Base-by-base conservation (phyloP, 2,797 vertebrate species). In the Sebastes vulpes region DNA sequence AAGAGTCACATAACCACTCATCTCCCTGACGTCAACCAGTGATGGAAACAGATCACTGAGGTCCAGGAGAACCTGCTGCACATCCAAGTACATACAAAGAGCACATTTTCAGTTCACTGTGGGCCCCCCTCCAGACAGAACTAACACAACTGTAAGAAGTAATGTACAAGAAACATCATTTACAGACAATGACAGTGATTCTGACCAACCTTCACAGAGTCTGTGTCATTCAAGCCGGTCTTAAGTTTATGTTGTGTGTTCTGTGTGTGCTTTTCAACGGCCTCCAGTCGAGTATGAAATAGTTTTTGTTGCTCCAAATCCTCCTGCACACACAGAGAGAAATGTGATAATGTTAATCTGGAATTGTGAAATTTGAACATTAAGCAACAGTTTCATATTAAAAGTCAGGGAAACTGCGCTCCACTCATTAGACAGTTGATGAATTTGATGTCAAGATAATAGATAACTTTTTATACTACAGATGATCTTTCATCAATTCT, bases 1-100 rank as follows among this genome's bases (percentile, higher is more conserved):
- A 1, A 97, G 93, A 0, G 86, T 91, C 59, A 97, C 58, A 31
- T 28, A 83, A 72, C 84, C 82, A 56, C 96, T 96, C 59, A 86
- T 91, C 82, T 97, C 97, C 61, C 96, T 97, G 92, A 99, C 72
- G 42, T 91, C 93, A 57, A 96, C 92, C 70, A 99, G 91, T 9
- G 89, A 93, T 26, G 96, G 95, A 48, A 95, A 93, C 60, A 96
- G 84, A 12, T 92, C 91, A 18, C 93, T 90, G 82, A 98, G 94
- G 69, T 95, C 93, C 72, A 93, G 75, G 10, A 97, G 85, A 25
- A 90, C 92, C 84, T 82, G 91, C 97, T 97, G 71, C 25, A 65
- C 65, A 77, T 29, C 42, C 35, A 31, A 67, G 42, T 69, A 46
- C 74, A 23, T 4, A 26, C 21, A 52, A 9, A 18, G 4, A n/a